Conservation (phyloP, 1,140 invertebrate genomes). For the Chrysoperla carnea region DNA sequence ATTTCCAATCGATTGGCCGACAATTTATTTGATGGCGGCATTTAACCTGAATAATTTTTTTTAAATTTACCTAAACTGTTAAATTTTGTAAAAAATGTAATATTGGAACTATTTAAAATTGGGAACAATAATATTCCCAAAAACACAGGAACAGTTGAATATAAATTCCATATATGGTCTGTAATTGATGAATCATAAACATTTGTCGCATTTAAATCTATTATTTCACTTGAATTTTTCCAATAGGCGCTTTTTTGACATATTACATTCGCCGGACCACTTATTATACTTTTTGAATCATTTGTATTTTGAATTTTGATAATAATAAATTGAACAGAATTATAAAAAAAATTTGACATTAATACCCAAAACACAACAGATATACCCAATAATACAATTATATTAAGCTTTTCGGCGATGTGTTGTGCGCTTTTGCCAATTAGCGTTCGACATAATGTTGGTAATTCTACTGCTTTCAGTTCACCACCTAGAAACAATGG, state of each 20-base stretch:
- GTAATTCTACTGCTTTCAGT: constrained; percentile 50
- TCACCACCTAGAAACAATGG: constrained; percentile 21
- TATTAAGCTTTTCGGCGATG: constrained; percentile 59
- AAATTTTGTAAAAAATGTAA: constrained; percentile 86
- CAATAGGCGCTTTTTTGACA: too few species aligned
- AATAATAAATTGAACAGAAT: constrained; percentile 64
- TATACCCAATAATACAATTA: constrained; percentile 67
- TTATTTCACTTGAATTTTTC: too few species aligned
- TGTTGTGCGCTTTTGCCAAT: constrained; percentile 54
- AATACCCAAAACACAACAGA: constrained; percentile 86
- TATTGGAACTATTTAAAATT: constrained; percentile 67
- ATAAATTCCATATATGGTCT: constrained; percentile 51
- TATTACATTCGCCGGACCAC: too few species aligned
- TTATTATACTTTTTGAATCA: too few species aligned
- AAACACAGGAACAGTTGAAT: constrained; percentile 66
- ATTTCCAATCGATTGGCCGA: too few species aligned
- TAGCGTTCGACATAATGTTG: constrained; percentile 53
- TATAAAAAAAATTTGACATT: constrained; percentile 83
- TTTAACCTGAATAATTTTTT: too few species aligned
- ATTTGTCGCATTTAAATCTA: too few species aligned
- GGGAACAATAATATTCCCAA: constrained; percentile 62
- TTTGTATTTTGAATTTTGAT: constrained; percentile 29
- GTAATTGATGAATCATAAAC: too few species aligned
- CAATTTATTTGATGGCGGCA: too few species aligned
- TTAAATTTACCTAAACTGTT: constrained; percentile 81